Evolutionary conservation across 35 echinoderm and acorn worm species (phyloP).

Genomic region (Apostichopus japonicus): DNA sequence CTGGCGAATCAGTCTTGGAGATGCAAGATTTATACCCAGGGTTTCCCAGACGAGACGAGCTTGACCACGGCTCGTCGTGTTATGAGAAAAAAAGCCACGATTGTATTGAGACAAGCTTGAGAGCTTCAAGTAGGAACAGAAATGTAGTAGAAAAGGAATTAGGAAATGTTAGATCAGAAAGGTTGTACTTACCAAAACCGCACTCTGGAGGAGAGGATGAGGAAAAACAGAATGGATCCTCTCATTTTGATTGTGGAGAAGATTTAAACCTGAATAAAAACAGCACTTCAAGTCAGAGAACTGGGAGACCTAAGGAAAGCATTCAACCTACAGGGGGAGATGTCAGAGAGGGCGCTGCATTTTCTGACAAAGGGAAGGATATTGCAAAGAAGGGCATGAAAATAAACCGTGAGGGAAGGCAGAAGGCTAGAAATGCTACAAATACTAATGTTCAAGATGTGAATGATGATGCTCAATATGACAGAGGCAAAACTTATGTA

Average conservation of each 20-base stretch:
- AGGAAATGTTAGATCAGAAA: no score
- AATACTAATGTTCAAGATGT: no score
- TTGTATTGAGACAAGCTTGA: no score
- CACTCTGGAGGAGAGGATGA: no score
- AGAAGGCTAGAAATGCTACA: neutral
- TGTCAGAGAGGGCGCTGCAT: neutral
- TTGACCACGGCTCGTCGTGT: neutral
- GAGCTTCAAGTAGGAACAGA: no score
- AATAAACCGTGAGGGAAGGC: neutral
- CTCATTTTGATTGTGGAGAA: no score
- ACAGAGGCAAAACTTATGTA: neutral
- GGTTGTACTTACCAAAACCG: no score
- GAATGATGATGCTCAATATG: no score
- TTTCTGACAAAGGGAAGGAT: neutral
- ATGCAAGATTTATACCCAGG: neutral
- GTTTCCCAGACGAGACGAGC: neutral
- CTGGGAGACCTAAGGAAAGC: neutral
- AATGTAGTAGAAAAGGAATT: no score
- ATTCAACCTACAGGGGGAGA: neutral
- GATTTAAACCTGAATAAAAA: no score
- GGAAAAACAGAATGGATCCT: no score
- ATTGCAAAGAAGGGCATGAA: neutral
- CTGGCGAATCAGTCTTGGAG: neutral
- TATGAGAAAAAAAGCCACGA: no score
- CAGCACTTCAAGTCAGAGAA: neutral